Conservation (phyloP, 2,797 vertebrate species). For the Channallabes apus region DNA sequence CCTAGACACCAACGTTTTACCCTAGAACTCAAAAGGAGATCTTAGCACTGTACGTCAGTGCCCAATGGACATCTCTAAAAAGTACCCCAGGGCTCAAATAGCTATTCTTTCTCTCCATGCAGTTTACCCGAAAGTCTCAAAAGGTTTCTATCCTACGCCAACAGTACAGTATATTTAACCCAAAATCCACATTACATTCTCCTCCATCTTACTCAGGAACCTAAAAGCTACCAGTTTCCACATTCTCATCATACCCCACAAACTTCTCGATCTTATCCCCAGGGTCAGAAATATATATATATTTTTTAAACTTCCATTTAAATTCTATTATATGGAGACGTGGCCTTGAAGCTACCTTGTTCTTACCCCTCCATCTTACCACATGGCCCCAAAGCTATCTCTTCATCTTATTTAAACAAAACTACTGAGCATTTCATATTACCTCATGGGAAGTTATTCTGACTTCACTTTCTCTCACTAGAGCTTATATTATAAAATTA, state of each 20-base stretch:
- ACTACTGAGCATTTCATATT: background rate
- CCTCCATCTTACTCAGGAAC: background rate
- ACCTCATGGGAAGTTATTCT: background rate
- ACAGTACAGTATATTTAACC: background rate
- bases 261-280: background rate
- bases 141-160: background rate
- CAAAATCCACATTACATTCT: background rate
- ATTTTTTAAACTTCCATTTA: background rate
- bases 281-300: background rate
- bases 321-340: background rate
- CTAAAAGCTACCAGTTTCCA: background rate
- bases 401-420: background rate
- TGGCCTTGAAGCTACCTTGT: too few relatives aligned
- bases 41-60: too few relatives aligned
- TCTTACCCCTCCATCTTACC: background rate
- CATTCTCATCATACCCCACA: background rate
- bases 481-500: conserved; percentile 37
- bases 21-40: background rate
- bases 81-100: background rate
- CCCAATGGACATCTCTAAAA: too few relatives aligned
- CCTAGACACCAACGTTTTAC: background rate
- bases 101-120: background rate
- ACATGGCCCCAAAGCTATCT: background rate
- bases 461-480: conserved; percentile 49
- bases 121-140: background rate